Evolutionary conservation across 2,888 invertebrate genomes (phyloP).

Genomic region (Ophion costatus): DNA sequence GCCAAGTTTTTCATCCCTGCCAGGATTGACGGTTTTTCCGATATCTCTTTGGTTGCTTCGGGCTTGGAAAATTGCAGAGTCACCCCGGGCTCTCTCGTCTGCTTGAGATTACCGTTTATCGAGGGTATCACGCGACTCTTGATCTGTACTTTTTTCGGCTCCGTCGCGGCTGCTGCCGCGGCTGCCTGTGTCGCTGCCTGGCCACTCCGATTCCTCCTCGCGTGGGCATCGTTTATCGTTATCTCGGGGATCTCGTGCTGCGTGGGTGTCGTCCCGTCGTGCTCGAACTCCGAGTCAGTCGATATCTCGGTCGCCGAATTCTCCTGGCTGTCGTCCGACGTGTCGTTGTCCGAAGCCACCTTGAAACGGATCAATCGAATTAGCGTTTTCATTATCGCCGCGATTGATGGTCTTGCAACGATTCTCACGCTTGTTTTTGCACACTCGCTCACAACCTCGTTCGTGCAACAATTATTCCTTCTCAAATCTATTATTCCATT

Average conservation of each 20-base stretch:
- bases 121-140: constrained; percentile 84
- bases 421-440: neutral
- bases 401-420: too few species aligned
- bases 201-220: constrained; percentile 85
- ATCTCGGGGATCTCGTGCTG: constrained; percentile 90
- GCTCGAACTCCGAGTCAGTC: constrained; percentile 96
- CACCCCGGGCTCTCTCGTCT: constrained; percentile 70
- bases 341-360: constrained; percentile 88
- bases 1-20: neutral
- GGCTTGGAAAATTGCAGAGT: constrained; percentile 72
- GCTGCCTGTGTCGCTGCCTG: constrained; percentile 74
- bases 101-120: constrained; percentile 80
- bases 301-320: constrained; percentile 96
- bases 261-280: constrained; percentile 89
- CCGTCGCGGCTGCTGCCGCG: constrained; percentile 50
- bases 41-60: constrained; percentile 65
- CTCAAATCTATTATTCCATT: constrained; percentile 53
- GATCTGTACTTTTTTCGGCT: constrained; percentile 87
- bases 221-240: constrained; percentile 88
- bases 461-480: constrained; percentile 49
- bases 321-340: constrained; percentile 89
- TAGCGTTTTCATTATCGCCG: too few species aligned
- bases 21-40: constrained; percentile 10
- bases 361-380: constrained; percentile 72
- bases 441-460: neutral